These are phyloP conservation scores for Macrocentrus cingulum DNA, from an alignment of 1,140 invertebrate species.

Conservation along the genomic window DNA sequence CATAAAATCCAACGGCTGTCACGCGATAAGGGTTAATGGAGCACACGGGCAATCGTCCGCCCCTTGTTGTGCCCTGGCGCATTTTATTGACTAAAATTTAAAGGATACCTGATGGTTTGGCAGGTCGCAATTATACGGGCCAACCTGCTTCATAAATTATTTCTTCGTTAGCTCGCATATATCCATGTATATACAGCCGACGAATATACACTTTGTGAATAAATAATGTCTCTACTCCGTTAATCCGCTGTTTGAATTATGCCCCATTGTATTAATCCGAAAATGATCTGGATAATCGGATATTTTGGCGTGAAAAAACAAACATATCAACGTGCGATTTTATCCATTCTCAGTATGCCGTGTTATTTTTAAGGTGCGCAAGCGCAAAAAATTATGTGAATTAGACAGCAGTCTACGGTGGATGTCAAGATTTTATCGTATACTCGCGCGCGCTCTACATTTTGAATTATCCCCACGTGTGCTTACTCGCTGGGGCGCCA, in stretches of 20 bases:
- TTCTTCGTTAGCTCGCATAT: neutral
- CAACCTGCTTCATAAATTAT: conserved; percentile 8
- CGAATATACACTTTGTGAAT: too few relatives aligned
- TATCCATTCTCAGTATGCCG: too few relatives aligned
- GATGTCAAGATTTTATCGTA: too few relatives aligned
- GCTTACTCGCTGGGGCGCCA: too few relatives aligned
- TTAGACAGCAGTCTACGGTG: too few relatives aligned
- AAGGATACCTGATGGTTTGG: neutral
- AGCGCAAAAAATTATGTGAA: too few relatives aligned
- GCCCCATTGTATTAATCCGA: neutral
- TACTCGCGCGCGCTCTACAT: conserved; percentile 12
- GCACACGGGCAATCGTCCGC: neutral
- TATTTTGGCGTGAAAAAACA: too few relatives aligned
- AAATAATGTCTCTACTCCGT: too few relatives aligned
- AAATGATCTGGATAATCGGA: too few relatives aligned
- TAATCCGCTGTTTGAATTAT: too few relatives aligned
- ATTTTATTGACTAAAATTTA: conserved; percentile 16
- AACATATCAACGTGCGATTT: too few relatives aligned
- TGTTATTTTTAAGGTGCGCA: too few relatives aligned
- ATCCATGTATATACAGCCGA: neutral
- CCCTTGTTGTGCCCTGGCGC: neutral
- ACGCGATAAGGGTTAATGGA: conserved; percentile 28
- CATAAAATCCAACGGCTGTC: conserved; percentile 26
- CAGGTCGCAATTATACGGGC: conserved; percentile 1
- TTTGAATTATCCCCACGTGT: neutral